Evolutionary conservation across 1,140 invertebrate species (phyloP).

Genomic region (Neodiprion lecontei): DNA sequence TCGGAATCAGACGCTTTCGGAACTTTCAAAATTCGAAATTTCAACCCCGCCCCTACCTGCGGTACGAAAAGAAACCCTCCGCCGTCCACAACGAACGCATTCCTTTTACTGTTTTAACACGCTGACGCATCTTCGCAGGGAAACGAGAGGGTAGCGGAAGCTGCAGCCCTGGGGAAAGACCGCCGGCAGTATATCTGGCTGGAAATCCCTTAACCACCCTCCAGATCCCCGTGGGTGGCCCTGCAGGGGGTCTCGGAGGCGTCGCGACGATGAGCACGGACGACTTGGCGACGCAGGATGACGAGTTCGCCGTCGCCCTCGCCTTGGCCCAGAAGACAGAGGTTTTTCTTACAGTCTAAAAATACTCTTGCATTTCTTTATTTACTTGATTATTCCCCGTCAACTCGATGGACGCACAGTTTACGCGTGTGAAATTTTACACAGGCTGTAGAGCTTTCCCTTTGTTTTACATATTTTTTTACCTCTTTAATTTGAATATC

Average conservation of each 20-base stretch:
- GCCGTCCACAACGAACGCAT: background rate
- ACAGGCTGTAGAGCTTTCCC: too few species aligned
- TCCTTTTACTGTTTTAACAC: background rate
- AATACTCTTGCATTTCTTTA: too few species aligned
- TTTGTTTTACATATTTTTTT: too few species aligned
- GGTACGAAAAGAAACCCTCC: background rate
- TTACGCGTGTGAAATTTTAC: too few species aligned
- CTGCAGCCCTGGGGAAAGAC: constrained; percentile 33
- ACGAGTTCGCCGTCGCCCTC: constrained; percentile 42
- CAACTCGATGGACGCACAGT: too few species aligned
- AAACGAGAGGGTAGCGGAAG: constrained; percentile 40
- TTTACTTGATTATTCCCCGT: too few species aligned
- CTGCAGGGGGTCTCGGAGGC: constrained; percentile 26
- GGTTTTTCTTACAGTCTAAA: constrained; percentile 25
- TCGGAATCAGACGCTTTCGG: too few species aligned
- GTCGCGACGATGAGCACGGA: constrained; percentile 44
- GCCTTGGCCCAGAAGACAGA: constrained; percentile 43
- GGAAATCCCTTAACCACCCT: constrained; percentile 29
- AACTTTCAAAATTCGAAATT: too few species aligned
- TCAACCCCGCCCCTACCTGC: background rate
- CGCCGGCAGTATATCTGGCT: constrained; percentile 22
- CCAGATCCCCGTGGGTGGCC: constrained; percentile 28
- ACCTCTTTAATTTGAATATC: background rate
- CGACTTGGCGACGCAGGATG: constrained; percentile 41
- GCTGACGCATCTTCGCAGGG: constrained; percentile 26